Evolutionary conservation across 2,113 vertebrate genomes (phyloP), one percentile per base, ranked within the genome.

Genomic region (Heterocephalus glaber): DNA sequence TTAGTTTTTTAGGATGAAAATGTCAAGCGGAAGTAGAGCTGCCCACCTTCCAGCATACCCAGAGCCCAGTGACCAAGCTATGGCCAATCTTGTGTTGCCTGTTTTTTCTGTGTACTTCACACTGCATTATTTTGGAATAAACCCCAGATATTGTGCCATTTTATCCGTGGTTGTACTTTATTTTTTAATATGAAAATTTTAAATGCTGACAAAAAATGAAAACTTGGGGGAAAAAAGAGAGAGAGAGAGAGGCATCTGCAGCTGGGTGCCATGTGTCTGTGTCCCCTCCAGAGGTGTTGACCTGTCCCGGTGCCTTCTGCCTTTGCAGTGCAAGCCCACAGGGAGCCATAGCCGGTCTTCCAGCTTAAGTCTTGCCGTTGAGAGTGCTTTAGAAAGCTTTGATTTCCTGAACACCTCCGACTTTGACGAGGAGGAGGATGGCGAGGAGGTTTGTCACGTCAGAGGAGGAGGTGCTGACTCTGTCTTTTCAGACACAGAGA

Each of bases 341-440:
- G 99, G 98, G 96, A 99, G 99, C 97, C 98, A 98, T 97, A 99
- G 99, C 98, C 98, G 99, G 86, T 99, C 99, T 28, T 99, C 99
- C 97, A 99, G 99, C 98, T 98, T 99, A 97, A 99, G 99, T 96
- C 99, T 99, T 98, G 99, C 99, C 3, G 99, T 99, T 97, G 99
- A 99, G 98, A 99, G 99, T 83, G 99, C 99, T 94, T 98, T 99
- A 98, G 99, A 99, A 98, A 99, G 99, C 98, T 99, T 99, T 86
- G 99, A 99, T 98, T 99, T 99, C 98, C 99, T 99, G 98, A 99
- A 99, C 99, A 99, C 99, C 92, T 99, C 99, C 76, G 99, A 99
- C 98, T 99, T 99, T 96, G 99, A 99, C 66, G 99, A 99, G 49
- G 99, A 99, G 52, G 99, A 99, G 22, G 99, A 99, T 77, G 99